A percentile compares a stretch with the other conserved stretches of the same genome.
Conservation (phyloP, 1,140 invertebrate species). For the Oryctes rhinoceros region DNA sequence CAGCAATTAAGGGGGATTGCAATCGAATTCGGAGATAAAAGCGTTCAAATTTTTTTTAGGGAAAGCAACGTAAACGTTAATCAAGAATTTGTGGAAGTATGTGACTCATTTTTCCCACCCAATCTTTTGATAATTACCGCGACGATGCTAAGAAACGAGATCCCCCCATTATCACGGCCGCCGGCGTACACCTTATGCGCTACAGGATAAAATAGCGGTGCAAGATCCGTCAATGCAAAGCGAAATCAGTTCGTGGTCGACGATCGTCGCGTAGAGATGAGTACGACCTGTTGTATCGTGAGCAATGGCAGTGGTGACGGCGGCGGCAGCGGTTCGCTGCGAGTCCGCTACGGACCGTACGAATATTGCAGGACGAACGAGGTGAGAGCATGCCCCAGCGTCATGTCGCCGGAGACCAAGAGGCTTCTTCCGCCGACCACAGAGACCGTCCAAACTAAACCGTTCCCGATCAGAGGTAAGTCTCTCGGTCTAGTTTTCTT, state of each 20-base stretch:
- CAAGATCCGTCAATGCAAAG: not conserved
- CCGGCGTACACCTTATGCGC: not conserved
- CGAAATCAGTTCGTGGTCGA: constrained; percentile 16
- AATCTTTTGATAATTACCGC: not conserved
- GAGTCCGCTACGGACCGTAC: constrained; percentile 53
- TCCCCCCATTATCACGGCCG: constrained; percentile 6
- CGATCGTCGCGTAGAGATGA: constrained; percentile 45
- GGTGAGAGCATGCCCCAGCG: constrained; percentile 69
- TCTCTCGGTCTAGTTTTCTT: constrained; percentile 19
- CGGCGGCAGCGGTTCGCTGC: constrained; percentile 53
- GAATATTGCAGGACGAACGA: constrained; percentile 52
- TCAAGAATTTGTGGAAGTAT: too few relatives aligned
- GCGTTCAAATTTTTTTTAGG: too few relatives aligned
- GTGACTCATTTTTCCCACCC: too few relatives aligned
- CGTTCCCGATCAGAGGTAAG: constrained; percentile 82
- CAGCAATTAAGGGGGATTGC: too few relatives aligned
- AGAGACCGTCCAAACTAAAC: constrained; percentile 86
- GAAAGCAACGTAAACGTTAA: too few relatives aligned
- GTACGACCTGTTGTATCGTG: constrained; percentile 54
- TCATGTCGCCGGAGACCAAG: constrained; percentile 71
- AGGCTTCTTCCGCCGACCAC: constrained; percentile 74
- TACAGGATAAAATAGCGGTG: not conserved
- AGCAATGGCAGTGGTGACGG: constrained; percentile 45
- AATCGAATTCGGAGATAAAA: too few relatives aligned
- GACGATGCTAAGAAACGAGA: not conserved